Conservation (phyloP, 2,888 invertebrate genomes). For the Nematopogon swammerdamellus region DNA sequence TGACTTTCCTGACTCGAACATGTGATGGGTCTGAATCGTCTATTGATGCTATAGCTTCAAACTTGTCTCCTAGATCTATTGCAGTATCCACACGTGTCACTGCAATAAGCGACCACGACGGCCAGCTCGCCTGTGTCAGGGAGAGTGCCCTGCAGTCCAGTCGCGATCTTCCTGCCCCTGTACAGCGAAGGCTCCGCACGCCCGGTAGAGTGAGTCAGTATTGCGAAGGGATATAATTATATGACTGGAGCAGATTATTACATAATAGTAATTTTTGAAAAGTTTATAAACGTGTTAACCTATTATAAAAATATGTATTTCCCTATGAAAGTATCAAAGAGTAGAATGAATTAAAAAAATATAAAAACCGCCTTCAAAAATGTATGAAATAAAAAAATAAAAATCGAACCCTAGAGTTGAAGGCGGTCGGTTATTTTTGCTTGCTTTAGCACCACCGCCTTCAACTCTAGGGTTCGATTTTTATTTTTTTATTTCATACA, state of each 20-base stretch:
- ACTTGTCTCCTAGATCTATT: not conserved
- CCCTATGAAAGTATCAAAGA: not conserved
- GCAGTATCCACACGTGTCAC: not conserved
- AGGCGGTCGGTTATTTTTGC: too few species aligned
- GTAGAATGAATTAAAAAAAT: too few species aligned
- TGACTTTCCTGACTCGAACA: not conserved
- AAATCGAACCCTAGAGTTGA: too few species aligned
- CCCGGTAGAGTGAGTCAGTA: not conserved
- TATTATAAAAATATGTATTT: not conserved
- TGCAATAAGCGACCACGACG: not conserved
- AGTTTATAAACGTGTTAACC: not conserved
- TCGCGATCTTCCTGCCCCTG: not conserved
- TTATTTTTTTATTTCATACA: too few species aligned
- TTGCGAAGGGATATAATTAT: not conserved
- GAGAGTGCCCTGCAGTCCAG: not conserved
- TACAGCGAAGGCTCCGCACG: not conserved
- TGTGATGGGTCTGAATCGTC: not conserved
- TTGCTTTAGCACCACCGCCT: too few species aligned
- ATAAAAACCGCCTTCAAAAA: too few species aligned
- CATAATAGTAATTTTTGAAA: not conserved
- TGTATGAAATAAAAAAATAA: too few species aligned
- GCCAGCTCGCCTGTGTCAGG: not conserved
- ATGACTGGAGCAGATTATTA: not conserved
- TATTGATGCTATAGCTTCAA: not conserved
- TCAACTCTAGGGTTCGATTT: too few species aligned